Percentiles rank a stretch among this genome's conserved stretches.
Evolutionary conservation across 30 jellyfish, hydroid and myxozoan species (phyloP).

Genomic region (Euphysa ruthae): DNA sequence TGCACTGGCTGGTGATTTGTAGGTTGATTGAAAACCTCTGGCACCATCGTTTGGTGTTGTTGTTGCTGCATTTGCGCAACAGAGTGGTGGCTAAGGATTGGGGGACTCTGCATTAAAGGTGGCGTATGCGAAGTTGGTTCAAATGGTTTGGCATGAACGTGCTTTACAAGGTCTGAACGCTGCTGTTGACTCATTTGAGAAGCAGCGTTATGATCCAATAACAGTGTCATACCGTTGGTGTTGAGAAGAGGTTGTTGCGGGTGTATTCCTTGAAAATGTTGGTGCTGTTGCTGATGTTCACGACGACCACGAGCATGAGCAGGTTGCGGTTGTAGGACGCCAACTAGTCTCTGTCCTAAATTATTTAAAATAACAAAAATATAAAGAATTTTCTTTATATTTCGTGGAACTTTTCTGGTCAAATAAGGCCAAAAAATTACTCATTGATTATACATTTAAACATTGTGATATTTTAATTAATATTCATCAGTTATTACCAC

Average conservation of each 20-base stretch:
- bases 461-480: too few relatives aligned
- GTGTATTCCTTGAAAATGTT: neutral
- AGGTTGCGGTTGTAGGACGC: conserved; percentile 6
- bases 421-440: too few relatives aligned
- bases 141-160: conserved; percentile 94
- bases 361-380: too few relatives aligned
- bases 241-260: neutral
- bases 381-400: too few relatives aligned
- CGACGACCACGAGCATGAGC: neutral
- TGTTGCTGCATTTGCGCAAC: conserved; percentile 31
- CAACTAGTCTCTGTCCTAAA: too few relatives aligned
- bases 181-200: conserved; percentile 23
- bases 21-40: conserved; percentile 1
- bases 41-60: neutral
- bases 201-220: conserved; percentile 8
- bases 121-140: conserved; percentile 92
- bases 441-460: too few relatives aligned
- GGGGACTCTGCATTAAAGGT: conserved; percentile 62
- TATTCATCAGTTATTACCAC: too few relatives aligned
- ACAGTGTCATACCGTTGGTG: conserved; percentile 11
- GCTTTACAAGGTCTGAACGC: conserved; percentile 76
- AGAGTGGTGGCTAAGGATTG: conserved; percentile 38
- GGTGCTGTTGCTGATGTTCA: neutral
- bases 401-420: too few relatives aligned
- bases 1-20: conserved; percentile 23